phyloP scores from a whole-genome alignment of 2,113 vertebrate genomes.

The Aleadryas rufinucha region DNA sequence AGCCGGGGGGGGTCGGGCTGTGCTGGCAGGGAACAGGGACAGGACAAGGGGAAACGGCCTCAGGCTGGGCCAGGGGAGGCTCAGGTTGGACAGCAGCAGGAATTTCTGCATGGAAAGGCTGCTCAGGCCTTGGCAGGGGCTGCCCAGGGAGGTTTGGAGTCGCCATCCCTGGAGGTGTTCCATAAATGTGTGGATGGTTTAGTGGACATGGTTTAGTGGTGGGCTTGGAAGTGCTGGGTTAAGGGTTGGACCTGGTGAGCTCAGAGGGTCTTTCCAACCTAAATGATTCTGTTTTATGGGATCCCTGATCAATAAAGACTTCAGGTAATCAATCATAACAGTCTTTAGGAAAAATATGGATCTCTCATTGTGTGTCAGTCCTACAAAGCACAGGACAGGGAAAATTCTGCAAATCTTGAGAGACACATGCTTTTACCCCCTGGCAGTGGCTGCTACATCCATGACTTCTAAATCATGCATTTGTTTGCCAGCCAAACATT shows the following conservation, averaged over 20 bases:
- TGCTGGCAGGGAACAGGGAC: not conserved
- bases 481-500: not conserved
- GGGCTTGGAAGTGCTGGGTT: not conserved
- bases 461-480: not conserved
- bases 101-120: not conserved
- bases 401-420: not conserved
- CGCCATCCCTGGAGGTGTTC: not conserved
- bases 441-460: not conserved
- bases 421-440: not conserved
- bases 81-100: not conserved
- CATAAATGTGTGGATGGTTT: not conserved
- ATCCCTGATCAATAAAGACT: not conserved
- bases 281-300: not conserved
- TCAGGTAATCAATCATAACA: not conserved
- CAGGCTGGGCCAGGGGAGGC: not conserved
- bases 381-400: not conserved
- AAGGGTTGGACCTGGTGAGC: not conserved
- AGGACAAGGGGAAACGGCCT: not conserved
- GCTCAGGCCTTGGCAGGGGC: not conserved
- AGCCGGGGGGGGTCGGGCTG: not conserved
- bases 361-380: accelerated
- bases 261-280: not conserved
- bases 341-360: not conserved
- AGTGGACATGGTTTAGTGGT: not conserved
- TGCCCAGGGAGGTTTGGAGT: not conserved